These are phyloP conservation scores for Aldabrachelys gigantea DNA, from an alignment of 2,113 vertebrate genomes.

Conservation along the genomic window DNA sequence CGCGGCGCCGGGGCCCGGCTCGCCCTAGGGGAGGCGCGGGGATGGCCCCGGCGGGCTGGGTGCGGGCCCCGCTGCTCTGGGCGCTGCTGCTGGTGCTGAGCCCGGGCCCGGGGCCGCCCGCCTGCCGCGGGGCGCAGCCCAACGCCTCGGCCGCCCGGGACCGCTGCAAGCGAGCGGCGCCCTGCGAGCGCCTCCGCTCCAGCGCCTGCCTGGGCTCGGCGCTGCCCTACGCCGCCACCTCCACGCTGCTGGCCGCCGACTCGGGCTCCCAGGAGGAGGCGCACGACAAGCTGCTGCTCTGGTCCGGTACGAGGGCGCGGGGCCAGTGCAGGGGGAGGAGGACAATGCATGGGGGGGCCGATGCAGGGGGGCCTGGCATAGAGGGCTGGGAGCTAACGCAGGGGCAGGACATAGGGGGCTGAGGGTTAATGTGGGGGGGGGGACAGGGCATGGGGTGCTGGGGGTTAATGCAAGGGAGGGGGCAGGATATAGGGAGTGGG, in stretches of 20 bases:
- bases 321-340: neutral
- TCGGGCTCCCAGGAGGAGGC: conserved; percentile 90
- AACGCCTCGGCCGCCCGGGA: conserved; percentile 77
- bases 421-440: neutral
- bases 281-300: conserved; percentile 90
- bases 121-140: conserved; percentile 61
- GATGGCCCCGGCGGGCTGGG: neutral
- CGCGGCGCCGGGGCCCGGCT: neutral
- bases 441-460: neutral
- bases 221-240: conserved; percentile 91
- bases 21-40: neutral
- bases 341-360: no score
- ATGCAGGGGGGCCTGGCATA: no score
- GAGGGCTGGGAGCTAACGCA: no score
- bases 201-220: conserved; percentile 90
- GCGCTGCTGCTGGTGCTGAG: conserved; percentile 17
- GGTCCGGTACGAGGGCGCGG: conserved; percentile 84
- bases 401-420: neutral
- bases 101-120: conserved; percentile 73
- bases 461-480: no score
- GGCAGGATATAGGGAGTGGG: neutral
- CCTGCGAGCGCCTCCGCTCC: conserved; percentile 87
- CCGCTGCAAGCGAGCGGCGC: conserved; percentile 85
- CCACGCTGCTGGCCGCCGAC: conserved; percentile 89
- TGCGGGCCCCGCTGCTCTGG: conserved; percentile 18